Evolutionary conservation across 92 coral and sea anemone species (phyloP), one percentile per base, ranked within the genome.

Genomic region (Epizoanthus illoricatus): DNA sequence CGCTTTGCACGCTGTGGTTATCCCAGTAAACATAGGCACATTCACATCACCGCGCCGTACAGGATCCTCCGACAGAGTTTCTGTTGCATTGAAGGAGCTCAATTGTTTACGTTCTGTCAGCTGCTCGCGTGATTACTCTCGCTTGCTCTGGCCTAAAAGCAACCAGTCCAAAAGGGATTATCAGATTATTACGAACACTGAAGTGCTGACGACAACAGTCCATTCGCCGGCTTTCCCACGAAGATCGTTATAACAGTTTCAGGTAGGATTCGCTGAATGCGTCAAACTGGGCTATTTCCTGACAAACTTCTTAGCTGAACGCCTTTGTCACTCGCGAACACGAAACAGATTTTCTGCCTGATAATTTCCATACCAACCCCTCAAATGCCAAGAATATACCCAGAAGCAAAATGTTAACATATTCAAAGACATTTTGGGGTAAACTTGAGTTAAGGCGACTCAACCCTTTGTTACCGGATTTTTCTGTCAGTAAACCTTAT

Each of bases 401-500:
- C 41, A 76, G 69, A 61, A 59, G 81, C 82, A 78, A 78, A 43
- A 45, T 45, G 21, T 52, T 63, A 62, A 78, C 7, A 42, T 70
- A 17, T 70, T 12, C 55, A 49, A 49, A 49, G 15, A 49, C 56
- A 49, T 49, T 49, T 49, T 13, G 56, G 15, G 56, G 56, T 49
- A 49, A 8, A 8, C 56, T 49, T 49, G 56, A 49, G 56, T 49
- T 49, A 2, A 13, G 13, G 56, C 56, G 56, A 49, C 56, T 49
- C 56, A 10, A 49, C 2, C 56, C 56, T 49, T 49, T 49, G 56
- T 49, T 49, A 1, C 15, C 9, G 9, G 56, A 49, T 10, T 49
- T 49, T 49, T 49, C 56, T 49, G 56, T 49, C 56, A 11, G 56
- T 41, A 19, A 13, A 76, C 17, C 63, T 42, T 63, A 66, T 65